Conservation (phyloP, 2,113 vertebrate species). For the Leptosomus discolor region DNA sequence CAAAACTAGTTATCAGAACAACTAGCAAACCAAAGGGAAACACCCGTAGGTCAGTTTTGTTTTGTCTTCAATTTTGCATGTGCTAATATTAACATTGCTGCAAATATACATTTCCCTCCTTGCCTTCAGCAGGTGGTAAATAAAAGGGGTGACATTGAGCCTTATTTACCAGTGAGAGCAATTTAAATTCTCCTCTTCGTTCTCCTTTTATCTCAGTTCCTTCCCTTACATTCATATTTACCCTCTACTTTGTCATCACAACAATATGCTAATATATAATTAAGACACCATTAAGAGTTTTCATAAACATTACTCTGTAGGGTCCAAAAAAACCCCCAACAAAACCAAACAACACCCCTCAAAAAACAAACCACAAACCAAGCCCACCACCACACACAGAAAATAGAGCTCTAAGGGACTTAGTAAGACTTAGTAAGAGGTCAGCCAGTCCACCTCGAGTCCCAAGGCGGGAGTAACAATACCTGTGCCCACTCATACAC, state of each 20-base stretch:
- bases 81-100: background rate
- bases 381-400: background rate
- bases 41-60: background rate
- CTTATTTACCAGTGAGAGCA: background rate
- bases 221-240: background rate
- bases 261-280: background rate
- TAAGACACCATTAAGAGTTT: background rate
- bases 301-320: accelerated
- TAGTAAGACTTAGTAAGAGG: background rate
- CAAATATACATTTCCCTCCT: background rate
- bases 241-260: background rate
- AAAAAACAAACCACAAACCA: background rate
- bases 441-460: background rate
- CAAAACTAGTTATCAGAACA: background rate
- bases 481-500: background rate
- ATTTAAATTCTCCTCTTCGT: background rate
- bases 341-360: background rate
- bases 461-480: background rate
- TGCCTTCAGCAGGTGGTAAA: background rate
- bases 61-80: background rate
- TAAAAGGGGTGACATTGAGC: background rate
- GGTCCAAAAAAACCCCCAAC: background rate
- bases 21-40: background rate
- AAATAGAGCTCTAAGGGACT: background rate
- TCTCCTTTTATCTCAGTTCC: background rate